Evolutionary conservation across 2,888 invertebrate genomes (phyloP), one percentile per base, ranked within the genome.

Genomic region (Netelia virgata): DNA sequence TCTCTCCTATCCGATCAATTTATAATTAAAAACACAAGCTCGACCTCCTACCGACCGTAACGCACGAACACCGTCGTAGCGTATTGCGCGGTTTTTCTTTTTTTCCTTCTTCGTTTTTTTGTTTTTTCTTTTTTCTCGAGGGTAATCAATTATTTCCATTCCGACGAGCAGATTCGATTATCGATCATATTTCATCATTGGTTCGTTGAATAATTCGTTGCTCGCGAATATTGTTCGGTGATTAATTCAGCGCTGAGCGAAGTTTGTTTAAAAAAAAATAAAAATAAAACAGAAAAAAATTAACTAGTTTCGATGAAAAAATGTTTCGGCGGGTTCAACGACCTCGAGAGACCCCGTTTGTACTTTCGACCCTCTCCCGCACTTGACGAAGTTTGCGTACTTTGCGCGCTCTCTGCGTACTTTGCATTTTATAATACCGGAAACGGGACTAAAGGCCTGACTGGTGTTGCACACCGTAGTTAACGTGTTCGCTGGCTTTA

Each of bases 21-120:
- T 63, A 14, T 78, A 83, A 74, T 74, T 73, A 14, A 47, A 69
- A 73, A 72, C 74, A 28, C 10, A 50, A 61, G 64, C 43, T 55
- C 41, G 43, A 16, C 23, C 50, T 41, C 11, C 3, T 20, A 6
- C 47, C 47, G n/a, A 47, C 36, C 41, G 41, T n/a, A n/a, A 50
- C 23, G n/a, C 53, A 14, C 53, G 11, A n/a, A 53, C 53, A 53
- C 53, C 3, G 5, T 28, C 28, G 28, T 28, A 28, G 28, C 28
- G 28, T 28, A 28, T 3, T 28, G 28, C 28, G 28, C 28, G 0
- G 28, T 75, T 69, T 50, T 23, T 23, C 23, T 23, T 23, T 23
- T 23, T 23, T 23, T 3, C 23, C 23, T 23, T 23, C 3, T 53
- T 36, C 28, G n/a, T 14, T 55, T 75, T 70, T 66, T 76, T 6